phyloP scores from a whole-genome alignment of 1,140 invertebrate genomes.

The Drosophila lowei region DNA sequence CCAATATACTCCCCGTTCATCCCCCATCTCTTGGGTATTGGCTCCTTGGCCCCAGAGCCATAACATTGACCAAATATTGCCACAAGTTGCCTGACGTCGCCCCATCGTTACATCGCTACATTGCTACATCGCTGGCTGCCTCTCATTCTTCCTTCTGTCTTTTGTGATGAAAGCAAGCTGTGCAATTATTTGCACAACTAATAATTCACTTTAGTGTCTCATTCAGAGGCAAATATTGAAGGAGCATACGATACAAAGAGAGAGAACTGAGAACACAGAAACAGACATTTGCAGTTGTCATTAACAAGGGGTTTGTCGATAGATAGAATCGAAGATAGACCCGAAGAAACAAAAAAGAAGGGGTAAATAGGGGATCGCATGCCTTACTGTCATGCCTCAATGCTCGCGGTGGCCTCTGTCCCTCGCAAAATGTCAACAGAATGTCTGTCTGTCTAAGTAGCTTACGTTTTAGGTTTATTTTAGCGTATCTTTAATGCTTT shows the following conservation, averaged over 20 bases:
- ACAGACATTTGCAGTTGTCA: conserved; percentile 30
- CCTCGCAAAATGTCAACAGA: conserved; percentile 46
- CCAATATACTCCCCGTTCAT: too few species aligned
- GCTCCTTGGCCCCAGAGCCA: conserved; percentile 3
- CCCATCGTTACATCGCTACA: not conserved
- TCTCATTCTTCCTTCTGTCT: conserved; percentile 31
- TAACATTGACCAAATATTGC: conserved; percentile 66
- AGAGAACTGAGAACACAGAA: too few species aligned
- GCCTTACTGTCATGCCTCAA: not conserved
- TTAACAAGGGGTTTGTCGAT: conserved; percentile 8
- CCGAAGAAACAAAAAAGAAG: not conserved
- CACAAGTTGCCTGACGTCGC: conserved; percentile 51
- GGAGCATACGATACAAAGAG: conserved; percentile 3
- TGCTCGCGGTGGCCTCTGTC: conserved; percentile 22
- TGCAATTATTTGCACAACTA: conserved; percentile 79
- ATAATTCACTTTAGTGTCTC: conserved; percentile 80
- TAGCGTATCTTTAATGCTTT: conserved; percentile 13
- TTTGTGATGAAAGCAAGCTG: conserved; percentile 45
- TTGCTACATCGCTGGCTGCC: not conserved
- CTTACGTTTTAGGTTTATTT: conserved; percentile 18
- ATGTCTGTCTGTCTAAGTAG: conserved; percentile 3
- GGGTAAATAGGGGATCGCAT: conserved; percentile 1
- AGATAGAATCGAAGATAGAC: conserved; percentile 10
- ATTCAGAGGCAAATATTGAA: conserved; percentile 62
- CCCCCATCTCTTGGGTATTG: too few species aligned